A percentile compares a stretch with the other conserved stretches of the same genome.
These are phyloP conservation scores for Cataglyphis rosenhaueri DNA, from an alignment of 2,888 invertebrate genomes.

Conservation along the genomic window DNA sequence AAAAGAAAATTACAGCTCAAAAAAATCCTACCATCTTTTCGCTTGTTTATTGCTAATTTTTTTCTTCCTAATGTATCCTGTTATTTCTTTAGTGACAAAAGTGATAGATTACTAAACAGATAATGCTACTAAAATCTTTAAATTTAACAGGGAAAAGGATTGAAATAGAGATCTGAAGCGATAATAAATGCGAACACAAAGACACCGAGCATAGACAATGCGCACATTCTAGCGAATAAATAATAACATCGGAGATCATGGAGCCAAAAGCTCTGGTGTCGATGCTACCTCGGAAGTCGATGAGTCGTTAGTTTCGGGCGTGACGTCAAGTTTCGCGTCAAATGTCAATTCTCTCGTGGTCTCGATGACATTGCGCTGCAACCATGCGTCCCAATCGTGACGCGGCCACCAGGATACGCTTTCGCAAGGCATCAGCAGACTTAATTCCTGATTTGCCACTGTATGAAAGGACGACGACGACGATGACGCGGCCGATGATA, in stretches of 20 bases:
- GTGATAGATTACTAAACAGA: neutral
- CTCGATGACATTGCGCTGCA: constrained; percentile 68
- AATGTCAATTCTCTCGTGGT: constrained; percentile 24
- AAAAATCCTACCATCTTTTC: neutral
- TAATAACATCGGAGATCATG: constrained; percentile 25
- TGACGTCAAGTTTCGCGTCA: constrained; percentile 78
- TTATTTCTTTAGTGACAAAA: neutral
- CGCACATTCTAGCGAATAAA: constrained; percentile 13
- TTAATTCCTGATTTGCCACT: constrained; percentile 62
- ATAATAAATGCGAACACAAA: neutral
- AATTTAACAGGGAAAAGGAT: neutral
- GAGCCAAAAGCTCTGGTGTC: constrained; percentile 46
- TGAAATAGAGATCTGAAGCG: neutral
- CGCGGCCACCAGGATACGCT: constrained; percentile 73
- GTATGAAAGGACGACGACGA: constrained; percentile 58
- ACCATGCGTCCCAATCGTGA: constrained; percentile 78
- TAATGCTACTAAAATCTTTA: neutral
- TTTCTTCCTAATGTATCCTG: neutral
- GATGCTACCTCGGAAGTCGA: constrained; percentile 79
- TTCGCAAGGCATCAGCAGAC: constrained; percentile 61
- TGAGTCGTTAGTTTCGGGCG: constrained; percentile 79
- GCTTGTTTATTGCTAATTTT: neutral
- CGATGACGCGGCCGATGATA: constrained; percentile 69
- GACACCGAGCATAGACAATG: constrained; percentile 24
- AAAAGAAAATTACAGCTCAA: neutral